Evolutionary conservation across 1,140 invertebrate species (phyloP), one percentile per base, ranked within the genome.

Genomic region (Papilio dardanus): DNA sequence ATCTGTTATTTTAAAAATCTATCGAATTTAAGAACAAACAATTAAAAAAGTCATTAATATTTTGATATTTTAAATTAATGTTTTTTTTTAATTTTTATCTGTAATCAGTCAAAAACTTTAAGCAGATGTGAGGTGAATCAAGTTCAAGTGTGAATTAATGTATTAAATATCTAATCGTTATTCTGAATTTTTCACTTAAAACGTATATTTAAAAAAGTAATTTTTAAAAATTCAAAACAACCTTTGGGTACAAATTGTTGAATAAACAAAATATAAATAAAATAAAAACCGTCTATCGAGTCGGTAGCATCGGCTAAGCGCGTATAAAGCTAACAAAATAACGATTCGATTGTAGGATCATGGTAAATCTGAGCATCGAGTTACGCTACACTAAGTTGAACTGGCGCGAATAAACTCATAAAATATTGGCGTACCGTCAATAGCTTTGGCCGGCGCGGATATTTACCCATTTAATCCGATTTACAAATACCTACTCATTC

Each of bases 401-500:
- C 71, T 74, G 62, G 67, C 40, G 67, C 58, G 62, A 66, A 75
- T 54, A 73, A 46, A 62, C 62, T 46, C 65, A 75, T 81, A 77
- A 82, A 87, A 84, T 87, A 81, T 81, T 82, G 84, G 75, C 78
- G 74, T 77, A 82, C 78, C 78, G 84, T 83, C 83, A 81, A 83
- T 79, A 79, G 79, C 74, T 76, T 81, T 80, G 77, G 79, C 74
- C 40, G 74, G 73, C 42, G 46, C 65, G 78, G 74, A 77, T 76
- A 77, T 86, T 83, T 81, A 81, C 79, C 77, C 78, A 78, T 76
- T 86, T 88, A 88, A 87, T 86, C 82, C 83, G 79, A 87, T 82
- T 88, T 83, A 83, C 86, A 86, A 87, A 84, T 87, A 81, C 79
- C 82, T 81, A 86, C 82, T 82, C 78, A 82, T 83, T 81, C 77